phyloP scores from a whole-genome alignment of 2,113 vertebrate species.

The Halcyon malimbica region DNA sequence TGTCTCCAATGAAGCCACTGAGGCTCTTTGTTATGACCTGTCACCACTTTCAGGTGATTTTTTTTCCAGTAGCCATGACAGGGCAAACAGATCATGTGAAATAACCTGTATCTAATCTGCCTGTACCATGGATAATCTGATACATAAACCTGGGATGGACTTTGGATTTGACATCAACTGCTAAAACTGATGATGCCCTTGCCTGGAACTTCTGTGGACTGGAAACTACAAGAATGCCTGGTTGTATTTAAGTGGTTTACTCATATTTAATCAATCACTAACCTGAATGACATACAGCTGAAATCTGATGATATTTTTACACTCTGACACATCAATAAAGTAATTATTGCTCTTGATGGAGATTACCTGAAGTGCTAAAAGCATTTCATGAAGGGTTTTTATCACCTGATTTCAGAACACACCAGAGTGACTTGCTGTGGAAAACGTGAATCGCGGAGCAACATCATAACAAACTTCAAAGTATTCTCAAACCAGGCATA shows the following conservation, averaged over 20 bases:
- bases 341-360: neutral
- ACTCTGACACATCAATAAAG: neutral
- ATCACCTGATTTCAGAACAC: neutral
- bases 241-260: neutral
- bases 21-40: accelerated
- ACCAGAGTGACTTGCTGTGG: neutral
- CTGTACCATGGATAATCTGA: accelerated
- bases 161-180: neutral
- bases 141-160: neutral
- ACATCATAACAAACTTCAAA: neutral
- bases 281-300: accelerated
- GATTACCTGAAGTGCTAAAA: neutral
- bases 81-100: neutral
- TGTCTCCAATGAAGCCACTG: accelerated
- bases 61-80: neutral
- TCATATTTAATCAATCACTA: neutral
- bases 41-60: neutral
- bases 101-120: neutral
- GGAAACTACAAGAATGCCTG: neutral
- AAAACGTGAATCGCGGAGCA: neutral
- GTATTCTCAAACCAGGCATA: neutral
- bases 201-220: neutral
- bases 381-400: neutral
- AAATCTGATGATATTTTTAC: neutral
- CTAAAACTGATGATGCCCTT: neutral